A percentile compares a stretch with the other conserved stretches of the same genome.
phyloP scores from a whole-genome alignment of 1,140 invertebrate species.

The Cydia splendana region DNA sequence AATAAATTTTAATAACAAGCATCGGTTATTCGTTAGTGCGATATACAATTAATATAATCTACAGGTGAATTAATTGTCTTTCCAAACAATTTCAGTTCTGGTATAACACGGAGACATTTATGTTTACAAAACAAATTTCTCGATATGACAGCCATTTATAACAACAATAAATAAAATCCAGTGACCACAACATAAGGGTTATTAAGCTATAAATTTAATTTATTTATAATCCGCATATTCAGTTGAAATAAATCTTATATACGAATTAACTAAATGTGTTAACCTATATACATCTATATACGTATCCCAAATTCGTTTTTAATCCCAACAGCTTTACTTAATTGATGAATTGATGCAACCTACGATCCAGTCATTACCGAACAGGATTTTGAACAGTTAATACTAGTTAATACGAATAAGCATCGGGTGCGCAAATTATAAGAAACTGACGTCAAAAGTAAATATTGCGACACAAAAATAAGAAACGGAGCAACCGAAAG shows the following conservation, averaged over 20 bases:
- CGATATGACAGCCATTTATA: not conserved
- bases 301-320: too few species aligned
- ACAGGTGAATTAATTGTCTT: too few species aligned
- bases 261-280: slow-evolving; percentile 9
- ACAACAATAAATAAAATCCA: slow-evolving; percentile 25
- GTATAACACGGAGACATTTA: too few species aligned
- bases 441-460: not conserved
- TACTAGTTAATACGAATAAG: not conserved
- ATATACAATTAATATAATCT: too few species aligned
- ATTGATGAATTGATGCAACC: too few species aligned
- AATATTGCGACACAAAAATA: not conserved
- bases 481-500: slow-evolving; percentile 37
- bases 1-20: too few species aligned
- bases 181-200: slow-evolving; percentile 24
- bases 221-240: not conserved
- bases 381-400: not conserved
- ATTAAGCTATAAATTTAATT: slow-evolving; percentile 27
- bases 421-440: not conserved
- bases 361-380: too few species aligned
- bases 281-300: not conserved
- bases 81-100: too few species aligned
- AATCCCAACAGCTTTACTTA: too few species aligned
- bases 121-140: slow-evolving; percentile 4
- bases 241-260: slow-evolving; percentile 28
- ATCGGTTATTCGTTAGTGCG: too few species aligned